Evolutionary conservation across 2,113 vertebrate species (phyloP).

Genomic region (Ophthalmolycus amberensis): DNA sequence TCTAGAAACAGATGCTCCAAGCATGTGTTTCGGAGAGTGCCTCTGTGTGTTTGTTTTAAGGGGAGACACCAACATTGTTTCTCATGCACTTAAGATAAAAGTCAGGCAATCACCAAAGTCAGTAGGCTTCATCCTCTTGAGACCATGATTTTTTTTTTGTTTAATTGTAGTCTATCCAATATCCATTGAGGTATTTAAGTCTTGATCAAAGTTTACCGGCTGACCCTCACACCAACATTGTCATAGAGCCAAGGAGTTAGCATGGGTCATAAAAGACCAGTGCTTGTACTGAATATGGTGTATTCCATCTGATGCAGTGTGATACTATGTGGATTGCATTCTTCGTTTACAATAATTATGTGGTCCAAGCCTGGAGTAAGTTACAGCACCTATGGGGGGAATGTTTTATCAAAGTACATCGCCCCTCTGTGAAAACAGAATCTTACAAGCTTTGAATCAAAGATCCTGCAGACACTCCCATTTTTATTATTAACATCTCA

Average conservation of each 20-base stretch:
- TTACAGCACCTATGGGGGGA: slow-evolving; percentile 25
- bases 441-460: slow-evolving; percentile 61
- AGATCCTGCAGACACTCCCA: slow-evolving; percentile 56
- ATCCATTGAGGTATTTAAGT: not conserved
- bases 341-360: slow-evolving; percentile 25
- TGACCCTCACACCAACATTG: not conserved
- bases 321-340: slow-evolving; percentile 4
- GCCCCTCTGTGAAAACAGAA: slow-evolving; percentile 45
- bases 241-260: not conserved
- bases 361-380: slow-evolving; percentile 15
- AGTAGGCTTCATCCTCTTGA: not conserved
- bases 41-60: not conserved
- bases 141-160: not conserved
- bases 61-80: no score
- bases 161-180: not conserved
- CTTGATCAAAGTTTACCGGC: not conserved
- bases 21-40: not conserved
- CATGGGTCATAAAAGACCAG: not conserved
- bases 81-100: no score
- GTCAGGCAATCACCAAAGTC: not conserved
- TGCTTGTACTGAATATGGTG: not conserved
- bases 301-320: slow-evolving; percentile 12
- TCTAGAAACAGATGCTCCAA: not conserved
- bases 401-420: slow-evolving; percentile 43
- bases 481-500: slow-evolving; percentile 53